Conservation (phyloP, 2,797 vertebrate species). For the Takifugu ocellatus region DNA sequence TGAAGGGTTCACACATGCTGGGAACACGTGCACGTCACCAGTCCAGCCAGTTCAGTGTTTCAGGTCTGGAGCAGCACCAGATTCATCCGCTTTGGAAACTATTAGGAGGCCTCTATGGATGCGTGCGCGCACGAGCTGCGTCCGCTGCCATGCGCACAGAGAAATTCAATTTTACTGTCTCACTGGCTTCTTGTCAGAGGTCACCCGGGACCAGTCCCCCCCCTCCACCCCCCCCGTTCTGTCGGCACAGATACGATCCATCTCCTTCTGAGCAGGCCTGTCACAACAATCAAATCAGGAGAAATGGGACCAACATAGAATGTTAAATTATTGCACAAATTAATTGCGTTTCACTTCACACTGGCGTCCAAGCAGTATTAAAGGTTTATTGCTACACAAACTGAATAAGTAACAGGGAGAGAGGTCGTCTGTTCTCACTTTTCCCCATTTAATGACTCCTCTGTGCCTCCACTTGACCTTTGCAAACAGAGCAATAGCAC, state of each 20-base stretch:
- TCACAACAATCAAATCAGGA: slow-evolving; percentile 2
- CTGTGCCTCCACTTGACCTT: too few species aligned
- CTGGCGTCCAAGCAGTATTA: not conserved
- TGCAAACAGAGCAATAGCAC: too few species aligned
- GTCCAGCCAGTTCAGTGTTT: slow-evolving; percentile 53
- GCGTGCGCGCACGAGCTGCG: slow-evolving; percentile 54
- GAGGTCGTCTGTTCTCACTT: too few species aligned
- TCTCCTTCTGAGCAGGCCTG: not conserved
- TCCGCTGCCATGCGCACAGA: slow-evolving; percentile 61
- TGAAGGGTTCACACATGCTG: slow-evolving; percentile 22
- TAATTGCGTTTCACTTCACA: not conserved
- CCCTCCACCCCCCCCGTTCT: slow-evolving; percentile 15
- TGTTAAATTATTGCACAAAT: not conserved
- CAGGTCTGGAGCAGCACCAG: slow-evolving; percentile 35
- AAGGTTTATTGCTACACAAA: not conserved
- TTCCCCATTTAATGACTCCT: too few species aligned
- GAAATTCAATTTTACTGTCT: slow-evolving; percentile 63
- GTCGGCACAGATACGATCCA: slow-evolving; percentile 2
- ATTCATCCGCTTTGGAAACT: slow-evolving; percentile 72
- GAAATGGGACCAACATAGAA: not conserved
- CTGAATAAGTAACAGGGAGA: too few species aligned
- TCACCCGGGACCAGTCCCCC: slow-evolving; percentile 46
- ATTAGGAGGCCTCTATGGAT: slow-evolving; percentile 54
- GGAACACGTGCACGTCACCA: slow-evolving; percentile 49
- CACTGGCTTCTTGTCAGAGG: slow-evolving; percentile 31